Conservation (phyloP, 2,113 vertebrate species). For the Pedetes capensis region DNA sequence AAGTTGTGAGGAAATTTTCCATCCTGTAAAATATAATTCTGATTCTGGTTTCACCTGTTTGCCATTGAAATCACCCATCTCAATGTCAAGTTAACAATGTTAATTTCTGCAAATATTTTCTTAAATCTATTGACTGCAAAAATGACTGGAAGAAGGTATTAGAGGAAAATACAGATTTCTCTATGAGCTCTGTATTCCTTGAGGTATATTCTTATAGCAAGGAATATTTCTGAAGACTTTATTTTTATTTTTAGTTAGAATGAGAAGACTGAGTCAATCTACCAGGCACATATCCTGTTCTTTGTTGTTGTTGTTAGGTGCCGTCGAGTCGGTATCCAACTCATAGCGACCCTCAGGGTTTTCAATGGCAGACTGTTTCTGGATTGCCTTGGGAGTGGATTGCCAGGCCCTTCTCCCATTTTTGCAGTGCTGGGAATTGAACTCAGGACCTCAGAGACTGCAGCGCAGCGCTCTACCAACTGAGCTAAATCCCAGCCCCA, state of each 20-base stretch:
- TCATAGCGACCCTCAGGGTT: too few relatives aligned
- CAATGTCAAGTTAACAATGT: not conserved
- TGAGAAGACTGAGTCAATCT: not conserved
- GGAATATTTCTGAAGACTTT: not conserved
- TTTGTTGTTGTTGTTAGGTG: too few relatives aligned
- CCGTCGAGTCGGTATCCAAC: too few relatives aligned
- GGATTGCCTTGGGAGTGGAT: too few relatives aligned
- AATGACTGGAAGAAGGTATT: not conserved
- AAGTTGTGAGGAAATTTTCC: conserved; percentile 47
- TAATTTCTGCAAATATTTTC: not conserved
- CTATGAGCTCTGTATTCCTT: not conserved
- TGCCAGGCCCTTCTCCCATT: too few relatives aligned
- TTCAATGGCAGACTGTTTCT: too few relatives aligned
- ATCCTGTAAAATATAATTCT: conserved; percentile 13
- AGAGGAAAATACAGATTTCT: not conserved
- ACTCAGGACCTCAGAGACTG: too few relatives aligned
- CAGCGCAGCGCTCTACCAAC: too few relatives aligned
- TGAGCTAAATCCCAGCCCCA: too few relatives aligned
- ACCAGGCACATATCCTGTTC: not conserved
- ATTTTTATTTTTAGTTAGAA: not conserved
- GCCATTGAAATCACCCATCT: conserved; percentile 9
- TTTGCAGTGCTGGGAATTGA: too few relatives aligned
- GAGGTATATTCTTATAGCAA: not conserved
- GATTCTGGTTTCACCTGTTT: conserved; percentile 37
- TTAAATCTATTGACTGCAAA: not conserved